A percentile compares a stretch with the other conserved stretches of the same genome.
Evolutionary conservation across 2,113 vertebrate species (phyloP).

Genomic region (Oryzias woworae): DNA sequence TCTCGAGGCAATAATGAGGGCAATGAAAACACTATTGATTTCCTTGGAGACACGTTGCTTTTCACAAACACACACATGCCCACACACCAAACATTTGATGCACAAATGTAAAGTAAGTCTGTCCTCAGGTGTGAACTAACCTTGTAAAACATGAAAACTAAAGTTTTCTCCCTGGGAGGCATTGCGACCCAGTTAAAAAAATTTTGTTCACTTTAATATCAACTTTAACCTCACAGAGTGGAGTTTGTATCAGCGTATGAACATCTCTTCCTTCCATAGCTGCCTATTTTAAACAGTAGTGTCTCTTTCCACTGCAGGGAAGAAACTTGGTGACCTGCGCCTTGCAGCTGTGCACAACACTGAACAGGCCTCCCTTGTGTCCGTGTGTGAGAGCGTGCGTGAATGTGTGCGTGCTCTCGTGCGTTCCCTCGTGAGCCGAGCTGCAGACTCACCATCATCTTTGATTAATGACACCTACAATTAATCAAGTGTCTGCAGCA

Average conservation of each 20-base stretch:
- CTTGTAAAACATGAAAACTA: slow-evolving; percentile 39
- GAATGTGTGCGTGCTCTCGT: slow-evolving; percentile 10
- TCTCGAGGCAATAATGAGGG: no score
- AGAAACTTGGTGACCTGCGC: slow-evolving; percentile 65
- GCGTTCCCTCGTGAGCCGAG: slow-evolving; percentile 55
- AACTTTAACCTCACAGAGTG: slow-evolving; percentile 11
- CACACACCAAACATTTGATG: not conserved
- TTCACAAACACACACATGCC: slow-evolving; percentile 9
- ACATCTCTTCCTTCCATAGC: slow-evolving; percentile 9
- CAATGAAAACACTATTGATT: slow-evolving; percentile 2
- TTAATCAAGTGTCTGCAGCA: slow-evolving; percentile 65
- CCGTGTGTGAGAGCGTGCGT: slow-evolving; percentile 10
- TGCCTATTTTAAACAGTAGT: slow-evolving; percentile 39
- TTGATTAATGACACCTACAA: slow-evolving; percentile 71
- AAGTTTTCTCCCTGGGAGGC: slow-evolving; percentile 24
- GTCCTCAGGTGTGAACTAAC: slow-evolving; percentile 33
- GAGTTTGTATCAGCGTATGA: slow-evolving; percentile 2
- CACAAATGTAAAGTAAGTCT: slow-evolving; percentile 2
- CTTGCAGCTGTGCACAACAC: slow-evolving; percentile 34
- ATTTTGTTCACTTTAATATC: not conserved
- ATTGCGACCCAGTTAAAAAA: slow-evolving; percentile 48
- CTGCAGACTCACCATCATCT: slow-evolving; percentile 64
- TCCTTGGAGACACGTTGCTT: slow-evolving; percentile 3
- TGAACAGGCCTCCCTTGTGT: slow-evolving; percentile 19
- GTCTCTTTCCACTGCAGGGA: slow-evolving; percentile 57